Percentiles rank a stretch among this genome's conserved stretches.
These are phyloP conservation scores for Trachelus tabidus DNA, from an alignment of 2,888 invertebrate genomes.

Conservation along the genomic window DNA sequence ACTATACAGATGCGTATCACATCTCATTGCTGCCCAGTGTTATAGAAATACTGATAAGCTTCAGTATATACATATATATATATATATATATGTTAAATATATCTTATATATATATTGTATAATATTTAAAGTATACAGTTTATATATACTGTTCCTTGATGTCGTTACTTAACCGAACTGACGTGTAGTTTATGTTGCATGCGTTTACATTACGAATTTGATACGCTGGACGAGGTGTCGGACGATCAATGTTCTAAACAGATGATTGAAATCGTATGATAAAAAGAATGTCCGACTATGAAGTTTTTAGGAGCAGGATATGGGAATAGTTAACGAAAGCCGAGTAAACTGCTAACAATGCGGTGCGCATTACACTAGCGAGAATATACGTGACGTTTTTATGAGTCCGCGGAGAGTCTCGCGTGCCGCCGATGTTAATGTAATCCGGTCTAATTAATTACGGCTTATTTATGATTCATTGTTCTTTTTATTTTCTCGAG, in stretches of 20 bases:
- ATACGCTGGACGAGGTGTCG: background rate
- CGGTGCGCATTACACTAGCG: conserved; percentile 36
- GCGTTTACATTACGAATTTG: background rate
- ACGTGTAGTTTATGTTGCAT: background rate
- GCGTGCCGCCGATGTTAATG: conserved; percentile 53
- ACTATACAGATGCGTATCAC: too few species aligned
- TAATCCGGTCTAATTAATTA: conserved; percentile 57
- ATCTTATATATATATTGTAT: background rate
- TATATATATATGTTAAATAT: too few species aligned
- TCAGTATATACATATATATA: too few species aligned
- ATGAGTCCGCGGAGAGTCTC: conserved; percentile 55
- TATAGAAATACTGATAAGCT: too few species aligned
- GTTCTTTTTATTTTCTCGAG: conserved; percentile 16
- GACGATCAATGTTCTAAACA: background rate
- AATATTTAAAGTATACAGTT: background rate
- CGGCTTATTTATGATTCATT: conserved; percentile 56
- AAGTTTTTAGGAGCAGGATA: background rate
- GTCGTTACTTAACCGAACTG: background rate
- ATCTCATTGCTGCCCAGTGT: too few species aligned
- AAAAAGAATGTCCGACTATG: background rate
- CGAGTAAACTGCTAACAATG: conserved; percentile 43
- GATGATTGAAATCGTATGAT: background rate
- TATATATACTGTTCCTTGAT: background rate
- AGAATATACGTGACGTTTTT: conserved; percentile 57
- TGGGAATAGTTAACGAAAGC: background rate